These are phyloP conservation scores for Sarcophaga variegata DNA, from an alignment of 2,888 invertebrate species.

Conservation along the genomic window DNA sequence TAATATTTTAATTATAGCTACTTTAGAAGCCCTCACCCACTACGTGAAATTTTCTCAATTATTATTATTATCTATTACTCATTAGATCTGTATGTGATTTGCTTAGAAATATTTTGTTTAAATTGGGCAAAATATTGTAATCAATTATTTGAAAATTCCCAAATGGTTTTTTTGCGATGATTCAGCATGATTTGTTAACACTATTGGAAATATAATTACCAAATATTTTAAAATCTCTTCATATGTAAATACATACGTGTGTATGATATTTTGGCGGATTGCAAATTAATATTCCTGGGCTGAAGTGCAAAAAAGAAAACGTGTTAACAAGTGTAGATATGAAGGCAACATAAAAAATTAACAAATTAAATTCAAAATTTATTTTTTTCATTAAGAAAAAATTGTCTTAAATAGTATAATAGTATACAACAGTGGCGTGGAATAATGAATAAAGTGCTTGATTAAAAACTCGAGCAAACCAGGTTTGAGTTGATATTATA, in stretches of 20 bases:
- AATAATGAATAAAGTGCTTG: no score
- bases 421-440: no score
- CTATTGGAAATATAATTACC: constrained; percentile 6
- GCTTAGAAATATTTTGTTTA: constrained; percentile 37
- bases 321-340: constrained; percentile 20
- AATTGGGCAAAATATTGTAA: constrained; percentile 1
- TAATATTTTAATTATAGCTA: background rate
- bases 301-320: background rate
- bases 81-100: constrained; percentile 26
- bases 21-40: background rate
- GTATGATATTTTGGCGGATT: background rate
- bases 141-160: constrained; percentile 22
- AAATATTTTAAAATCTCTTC: constrained; percentile 26
- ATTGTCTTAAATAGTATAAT: no score
- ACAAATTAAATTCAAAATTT: background rate
- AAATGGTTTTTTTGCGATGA: constrained; percentile 19
- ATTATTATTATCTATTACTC: constrained; percentile 4
- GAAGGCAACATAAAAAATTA: background rate
- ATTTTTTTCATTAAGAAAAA: no score
- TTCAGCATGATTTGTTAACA: constrained; percentile 7
- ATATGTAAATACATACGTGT: no score
- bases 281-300: constrained; percentile 31
- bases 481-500: no score
- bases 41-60: background rate
- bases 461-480: no score